Base-by-base conservation (phyloP, 2,888 invertebrate species). In the Callinectes sapidus region DNA sequence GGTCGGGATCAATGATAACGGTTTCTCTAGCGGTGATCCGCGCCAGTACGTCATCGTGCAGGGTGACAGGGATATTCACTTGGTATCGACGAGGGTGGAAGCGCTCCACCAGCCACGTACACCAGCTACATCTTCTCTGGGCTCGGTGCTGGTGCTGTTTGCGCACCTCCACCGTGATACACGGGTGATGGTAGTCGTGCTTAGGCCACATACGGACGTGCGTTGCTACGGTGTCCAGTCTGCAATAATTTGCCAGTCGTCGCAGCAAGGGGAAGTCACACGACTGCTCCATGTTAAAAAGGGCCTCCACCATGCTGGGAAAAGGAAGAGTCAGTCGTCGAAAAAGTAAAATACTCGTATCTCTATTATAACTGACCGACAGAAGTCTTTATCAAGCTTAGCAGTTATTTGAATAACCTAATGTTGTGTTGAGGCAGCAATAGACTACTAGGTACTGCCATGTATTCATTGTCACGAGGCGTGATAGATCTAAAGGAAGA, bases 141-240 rank as follows among this genome's bases (percentile, higher is more conserved):
- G 92, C 54, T n/a, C 55, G 32, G 35, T 32, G 54, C 8, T 28
- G n/a, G 48, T 54, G 2, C 39, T 55, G 42, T n/a, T 92, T 90
- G 28, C 66, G 90, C 66, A 77, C 35, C 86, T 90, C 88, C 42
- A 92, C 91, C 35, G 89, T 71, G 42, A 92, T 77, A 16, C 77
- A 87, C 0, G 92, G 90, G 32, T 91, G 89, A 5, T 89, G 54
- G 32, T 35, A 66, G 87, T 92, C 91, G 3, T 87, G 90, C 66
- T 90, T 91, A 6, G 92, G 92, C 92, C 92, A 92, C 6, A 92
- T 85, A 13, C 92, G 90, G 66, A 92, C 91, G 87, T 92, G 92
- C 14, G 81, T 81, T 39, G 77, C 71, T 16, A 42, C 10, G 28
- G 91, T 90, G 66, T 90, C 88, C 88, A 92, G 48, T 32, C 71